Evolutionary conservation across 2,888 invertebrate genomes (phyloP).

Genomic region (Cheilosia vulpina): DNA sequence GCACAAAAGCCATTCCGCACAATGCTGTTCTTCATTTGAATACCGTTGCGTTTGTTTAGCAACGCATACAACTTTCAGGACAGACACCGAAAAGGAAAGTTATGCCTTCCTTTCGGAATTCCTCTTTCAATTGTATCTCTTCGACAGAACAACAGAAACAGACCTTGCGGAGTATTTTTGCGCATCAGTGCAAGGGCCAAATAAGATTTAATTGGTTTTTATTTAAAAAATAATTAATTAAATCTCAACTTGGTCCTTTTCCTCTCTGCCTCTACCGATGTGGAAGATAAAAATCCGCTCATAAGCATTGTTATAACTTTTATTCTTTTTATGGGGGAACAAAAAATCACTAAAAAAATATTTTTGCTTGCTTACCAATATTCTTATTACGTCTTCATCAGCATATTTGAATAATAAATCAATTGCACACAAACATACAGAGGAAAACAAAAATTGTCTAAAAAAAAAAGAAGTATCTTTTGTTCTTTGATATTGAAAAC

Average conservation of each 20-base stretch:
- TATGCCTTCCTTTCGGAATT: slow-evolving; percentile 32
- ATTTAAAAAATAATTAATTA: slow-evolving; percentile 60
- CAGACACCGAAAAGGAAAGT: not conserved
- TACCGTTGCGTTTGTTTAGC: not conserved
- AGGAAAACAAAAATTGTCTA: slow-evolving; percentile 13
- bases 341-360: slow-evolving; percentile 43
- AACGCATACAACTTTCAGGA: slow-evolving; percentile 15
- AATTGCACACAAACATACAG: slow-evolving; percentile 27
- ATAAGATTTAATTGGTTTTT: slow-evolving; percentile 54
- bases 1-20: slow-evolving; percentile 48
- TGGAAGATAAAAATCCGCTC: slow-evolving; percentile 42
- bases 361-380: slow-evolving; percentile 26
- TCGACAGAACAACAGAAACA: slow-evolving; percentile 7
- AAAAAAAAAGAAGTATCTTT: slow-evolving; percentile 21
- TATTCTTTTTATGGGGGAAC: slow-evolving; percentile 5
- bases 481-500: slow-evolving; percentile 14
- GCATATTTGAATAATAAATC: slow-evolving; percentile 35
- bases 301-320: slow-evolving; percentile 32
- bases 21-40: slow-evolving; percentile 12
- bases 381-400: slow-evolving; percentile 36
- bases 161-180: slow-evolving; percentile 33
- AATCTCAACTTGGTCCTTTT: slow-evolving; percentile 44
- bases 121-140: slow-evolving; percentile 11
- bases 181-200: slow-evolving; percentile 42
- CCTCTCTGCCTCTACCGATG: too few species aligned